These are phyloP conservation scores for Drosophila subpulchrella DNA, from an alignment of 1,140 invertebrate genomes.

Conservation along the genomic window DNA sequence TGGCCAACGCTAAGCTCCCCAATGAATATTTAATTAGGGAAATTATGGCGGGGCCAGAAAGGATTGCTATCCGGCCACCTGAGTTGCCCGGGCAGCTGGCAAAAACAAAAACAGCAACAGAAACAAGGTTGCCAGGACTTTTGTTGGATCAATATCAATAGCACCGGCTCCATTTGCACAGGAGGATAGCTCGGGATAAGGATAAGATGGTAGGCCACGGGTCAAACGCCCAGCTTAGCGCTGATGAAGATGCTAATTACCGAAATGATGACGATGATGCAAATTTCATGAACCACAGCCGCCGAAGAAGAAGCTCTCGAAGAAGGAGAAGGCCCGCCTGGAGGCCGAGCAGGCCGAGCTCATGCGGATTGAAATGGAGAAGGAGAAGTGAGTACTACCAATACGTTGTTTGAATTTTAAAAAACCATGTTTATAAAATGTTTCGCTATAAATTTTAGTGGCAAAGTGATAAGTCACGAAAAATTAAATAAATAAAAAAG, in stretches of 20 bases:
- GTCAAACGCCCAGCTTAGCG: slow-evolving; percentile 1
- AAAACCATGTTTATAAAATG: no score
- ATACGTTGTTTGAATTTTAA: no score
- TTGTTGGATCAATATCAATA: slow-evolving; percentile 30
- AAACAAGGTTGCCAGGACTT: slow-evolving; percentile 15
- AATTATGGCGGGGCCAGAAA: slow-evolving; percentile 44
- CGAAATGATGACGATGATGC: slow-evolving; percentile 31
- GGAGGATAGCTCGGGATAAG: background rate
- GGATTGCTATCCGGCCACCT: slow-evolving; percentile 18
- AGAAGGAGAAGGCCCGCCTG: slow-evolving; percentile 85
- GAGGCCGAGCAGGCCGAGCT: slow-evolving; percentile 85
- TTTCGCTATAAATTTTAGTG: no score
- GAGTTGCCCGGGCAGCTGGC: slow-evolving; percentile 23
- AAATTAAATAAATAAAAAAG: no score
- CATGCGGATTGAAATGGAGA: slow-evolving; percentile 84
- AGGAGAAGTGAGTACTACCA: slow-evolving; percentile 72
- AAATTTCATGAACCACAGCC: slow-evolving; percentile 49
- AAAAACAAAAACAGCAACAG: background rate
- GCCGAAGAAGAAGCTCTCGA: slow-evolving; percentile 84
- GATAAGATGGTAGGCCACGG: slow-evolving; percentile 24
- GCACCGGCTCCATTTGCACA: background rate
- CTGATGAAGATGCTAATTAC: slow-evolving; percentile 15
- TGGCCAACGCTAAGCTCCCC: slow-evolving; percentile 10
- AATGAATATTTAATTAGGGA: slow-evolving; percentile 59
- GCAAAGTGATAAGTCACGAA: no score